Evolutionary conservation across 2,888 invertebrate species (phyloP).

Genomic region (Dolichomitus sp.): DNA sequence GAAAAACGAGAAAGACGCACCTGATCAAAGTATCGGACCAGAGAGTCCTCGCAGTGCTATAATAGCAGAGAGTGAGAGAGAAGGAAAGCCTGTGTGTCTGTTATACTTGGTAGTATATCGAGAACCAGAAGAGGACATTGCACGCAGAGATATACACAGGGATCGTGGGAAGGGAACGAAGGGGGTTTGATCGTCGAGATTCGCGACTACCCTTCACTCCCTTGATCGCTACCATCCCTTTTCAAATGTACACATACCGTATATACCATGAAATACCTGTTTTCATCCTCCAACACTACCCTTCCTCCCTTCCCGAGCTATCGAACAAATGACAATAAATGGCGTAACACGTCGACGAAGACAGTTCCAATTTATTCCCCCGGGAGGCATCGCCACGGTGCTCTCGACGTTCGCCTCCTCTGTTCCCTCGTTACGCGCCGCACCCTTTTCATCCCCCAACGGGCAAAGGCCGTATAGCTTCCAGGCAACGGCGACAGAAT

Average conservation of each 20-base stretch:
- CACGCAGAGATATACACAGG: slow-evolving; percentile 21
- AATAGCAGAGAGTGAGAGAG: slow-evolving; percentile 29
- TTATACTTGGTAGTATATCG: slow-evolving; percentile 38
- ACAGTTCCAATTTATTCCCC: slow-evolving; percentile 83
- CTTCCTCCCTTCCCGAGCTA: slow-evolving; percentile 67
- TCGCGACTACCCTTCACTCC: slow-evolving; percentile 17
- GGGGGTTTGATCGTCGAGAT: slow-evolving; percentile 57
- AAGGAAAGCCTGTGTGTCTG: slow-evolving; percentile 31
- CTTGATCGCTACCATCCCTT: slow-evolving; percentile 18
- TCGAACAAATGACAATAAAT: slow-evolving; percentile 83
- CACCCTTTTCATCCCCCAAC: slow-evolving; percentile 28
- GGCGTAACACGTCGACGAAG: slow-evolving; percentile 78
- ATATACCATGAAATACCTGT: slow-evolving; percentile 9
- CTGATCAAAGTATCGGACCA: slow-evolving; percentile 66
- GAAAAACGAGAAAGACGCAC: slow-evolving; percentile 39
- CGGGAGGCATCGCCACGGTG: slow-evolving; percentile 45
- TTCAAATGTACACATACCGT: slow-evolving; percentile 14
- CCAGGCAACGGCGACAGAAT: slow-evolving; percentile 36
- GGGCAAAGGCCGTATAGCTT: slow-evolving; percentile 9
- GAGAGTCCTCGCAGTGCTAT: slow-evolving; percentile 21
- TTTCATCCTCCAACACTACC: slow-evolving; percentile 10
- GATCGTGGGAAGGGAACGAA: slow-evolving; percentile 12
- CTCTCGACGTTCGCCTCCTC: slow-evolving; percentile 32
- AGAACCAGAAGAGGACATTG: slow-evolving; percentile 35
- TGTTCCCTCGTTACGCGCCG: slow-evolving; percentile 35